phyloP scores from a whole-genome alignment of 2,888 invertebrate species.

The Anthophora plumipes region DNA sequence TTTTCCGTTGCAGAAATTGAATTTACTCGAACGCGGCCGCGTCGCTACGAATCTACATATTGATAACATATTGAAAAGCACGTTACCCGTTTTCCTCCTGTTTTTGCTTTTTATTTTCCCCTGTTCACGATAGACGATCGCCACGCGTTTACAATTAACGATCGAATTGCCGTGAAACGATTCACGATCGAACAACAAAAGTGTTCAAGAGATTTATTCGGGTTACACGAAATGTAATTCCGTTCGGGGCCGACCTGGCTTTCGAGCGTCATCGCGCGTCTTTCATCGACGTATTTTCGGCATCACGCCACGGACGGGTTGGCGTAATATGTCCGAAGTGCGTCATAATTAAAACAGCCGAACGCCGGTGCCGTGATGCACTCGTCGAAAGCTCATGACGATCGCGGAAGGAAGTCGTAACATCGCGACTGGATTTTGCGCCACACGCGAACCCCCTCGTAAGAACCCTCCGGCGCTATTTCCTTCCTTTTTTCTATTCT shows the following conservation, averaged over 20 bases:
- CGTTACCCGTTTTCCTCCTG: neutral
- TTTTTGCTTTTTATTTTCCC: neutral
- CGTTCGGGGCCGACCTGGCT: conserved; percentile 24
- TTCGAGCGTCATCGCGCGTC: conserved; percentile 58
- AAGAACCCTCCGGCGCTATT: neutral
- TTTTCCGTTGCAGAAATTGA: neutral
- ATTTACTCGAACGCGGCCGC: neutral
- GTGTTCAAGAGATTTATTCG: conserved; percentile 36
- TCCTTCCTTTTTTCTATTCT: neutral
- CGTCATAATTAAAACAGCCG: conserved; percentile 70
- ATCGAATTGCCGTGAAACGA: neutral
- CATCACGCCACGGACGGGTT: conserved; percentile 53
- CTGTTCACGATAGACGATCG: neutral
- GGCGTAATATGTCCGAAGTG: conserved; percentile 61
- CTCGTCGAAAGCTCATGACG: conserved; percentile 50
- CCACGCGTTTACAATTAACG: conserved; percentile 11
- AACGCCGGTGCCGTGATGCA: conserved; percentile 18
- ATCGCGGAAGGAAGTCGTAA: conserved; percentile 45
- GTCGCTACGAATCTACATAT: conserved; percentile 1
- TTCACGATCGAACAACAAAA: conserved; percentile 2
- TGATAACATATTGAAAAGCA: conserved; percentile 5
- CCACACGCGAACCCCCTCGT: neutral
- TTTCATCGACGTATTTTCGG: conserved; percentile 69
- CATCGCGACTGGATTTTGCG: neutral
- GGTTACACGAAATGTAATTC: conserved; percentile 32